Conservation (phyloP, 2,113 vertebrate species). For the Trochalopteron elliotii region DNA sequence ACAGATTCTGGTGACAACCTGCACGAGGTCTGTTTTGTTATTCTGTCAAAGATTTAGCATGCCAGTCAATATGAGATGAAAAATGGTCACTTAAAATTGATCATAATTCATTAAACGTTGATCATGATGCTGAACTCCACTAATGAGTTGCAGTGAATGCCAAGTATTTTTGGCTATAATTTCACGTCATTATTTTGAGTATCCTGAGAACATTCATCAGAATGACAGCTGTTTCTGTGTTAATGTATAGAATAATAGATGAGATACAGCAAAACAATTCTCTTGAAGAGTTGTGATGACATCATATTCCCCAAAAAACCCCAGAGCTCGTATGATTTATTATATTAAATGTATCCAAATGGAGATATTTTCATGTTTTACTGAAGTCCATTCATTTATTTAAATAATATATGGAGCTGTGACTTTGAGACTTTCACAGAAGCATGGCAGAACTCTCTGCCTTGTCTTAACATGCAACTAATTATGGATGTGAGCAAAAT, state of each 20-base stretch:
- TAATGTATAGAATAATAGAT: not conserved
- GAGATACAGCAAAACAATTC: conserved; percentile 10
- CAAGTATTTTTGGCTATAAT: conserved; percentile 2
- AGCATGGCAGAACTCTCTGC: not conserved
- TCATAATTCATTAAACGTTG: conserved; percentile 15
- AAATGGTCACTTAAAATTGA: conserved; percentile 17
- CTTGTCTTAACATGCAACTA: not conserved
- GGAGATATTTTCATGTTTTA: not conserved
- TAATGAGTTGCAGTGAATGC: not conserved
- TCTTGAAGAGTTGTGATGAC: not conserved
- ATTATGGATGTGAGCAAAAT: not conserved
- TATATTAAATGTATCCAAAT: not conserved
- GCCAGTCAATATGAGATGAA: not conserved
- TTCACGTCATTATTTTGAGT: conserved; percentile 4
- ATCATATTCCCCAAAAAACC: not conserved
- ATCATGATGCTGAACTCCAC: not conserved
- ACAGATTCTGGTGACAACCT: not conserved
- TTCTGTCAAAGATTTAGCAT: not conserved
- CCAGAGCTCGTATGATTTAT: not conserved
- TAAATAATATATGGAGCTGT: not conserved
- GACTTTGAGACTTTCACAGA: not conserved
- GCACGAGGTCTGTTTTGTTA: not conserved
- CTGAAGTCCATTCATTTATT: not conserved
- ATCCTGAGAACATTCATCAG: not conserved
- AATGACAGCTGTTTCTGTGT: not conserved